These are phyloP conservation scores for Notechis scutatus DNA, from an alignment of 2,113 vertebrate species.

Conservation along the genomic window DNA sequence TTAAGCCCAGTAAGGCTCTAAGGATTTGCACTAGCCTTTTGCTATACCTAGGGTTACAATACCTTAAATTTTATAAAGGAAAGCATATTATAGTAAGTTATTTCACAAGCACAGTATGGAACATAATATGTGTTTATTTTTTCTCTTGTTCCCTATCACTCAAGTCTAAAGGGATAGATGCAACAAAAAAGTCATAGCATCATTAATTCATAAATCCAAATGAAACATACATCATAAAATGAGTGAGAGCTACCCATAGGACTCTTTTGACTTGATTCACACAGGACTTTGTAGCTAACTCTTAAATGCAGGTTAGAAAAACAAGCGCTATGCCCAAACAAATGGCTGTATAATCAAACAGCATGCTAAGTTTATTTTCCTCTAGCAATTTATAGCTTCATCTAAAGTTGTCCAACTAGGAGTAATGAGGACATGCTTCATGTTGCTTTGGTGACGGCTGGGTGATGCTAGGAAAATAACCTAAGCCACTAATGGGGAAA, in stretches of 20 bases:
- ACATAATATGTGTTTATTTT: not conserved
- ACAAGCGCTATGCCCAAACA: not conserved
- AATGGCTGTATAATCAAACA: not conserved
- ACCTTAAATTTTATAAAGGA: not conserved
- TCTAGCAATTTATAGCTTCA: not conserved
- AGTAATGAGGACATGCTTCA: not conserved
- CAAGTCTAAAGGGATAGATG: not conserved
- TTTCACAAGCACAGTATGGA: not conserved
- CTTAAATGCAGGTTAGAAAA: not conserved
- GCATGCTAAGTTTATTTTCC: not conserved
- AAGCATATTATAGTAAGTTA: not conserved
- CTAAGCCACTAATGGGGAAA: not conserved
- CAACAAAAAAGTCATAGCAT: not conserved
- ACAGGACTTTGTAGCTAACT: not conserved
- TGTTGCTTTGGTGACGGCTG: not conserved
- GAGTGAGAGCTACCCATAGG: not conserved
- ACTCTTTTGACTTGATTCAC: not conserved
- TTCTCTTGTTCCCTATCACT: not conserved
- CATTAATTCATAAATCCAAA: not conserved
- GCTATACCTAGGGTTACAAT: not conserved
- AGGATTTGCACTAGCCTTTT: not conserved
- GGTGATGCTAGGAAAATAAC: not conserved
- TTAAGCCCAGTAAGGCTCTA: not conserved
- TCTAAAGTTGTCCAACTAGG: not conserved
- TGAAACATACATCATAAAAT: not conserved